phyloP scores from a whole-genome alignment of 2,113 vertebrate species.

The Ranitomeya variabilis region DNA sequence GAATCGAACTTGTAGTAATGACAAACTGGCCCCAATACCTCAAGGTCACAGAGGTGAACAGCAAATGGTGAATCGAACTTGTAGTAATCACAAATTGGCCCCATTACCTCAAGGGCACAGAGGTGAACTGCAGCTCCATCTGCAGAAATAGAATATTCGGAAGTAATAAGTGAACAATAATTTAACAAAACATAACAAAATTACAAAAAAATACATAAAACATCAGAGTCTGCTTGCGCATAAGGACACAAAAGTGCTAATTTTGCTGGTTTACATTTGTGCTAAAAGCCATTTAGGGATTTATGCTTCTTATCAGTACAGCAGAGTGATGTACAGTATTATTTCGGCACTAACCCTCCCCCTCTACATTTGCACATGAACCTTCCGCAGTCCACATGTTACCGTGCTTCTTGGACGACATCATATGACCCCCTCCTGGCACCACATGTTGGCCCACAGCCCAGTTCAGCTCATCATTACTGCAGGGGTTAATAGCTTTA shows the following conservation, averaged over 20 bases:
- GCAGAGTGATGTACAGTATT: not conserved
- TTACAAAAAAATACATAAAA: not conserved
- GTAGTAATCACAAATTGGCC: not conserved
- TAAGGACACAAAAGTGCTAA: not conserved
- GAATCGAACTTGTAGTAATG: not conserved
- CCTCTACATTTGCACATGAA: not conserved
- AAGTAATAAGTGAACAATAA: not conserved
- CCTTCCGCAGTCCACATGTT: not conserved
- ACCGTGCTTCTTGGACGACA: not conserved
- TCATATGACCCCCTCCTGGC: slow-evolving; percentile 6
- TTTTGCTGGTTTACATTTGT: not conserved
- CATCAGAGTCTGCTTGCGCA: not conserved
- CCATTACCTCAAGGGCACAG: not conserved
- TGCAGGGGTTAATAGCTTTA: slow-evolving; percentile 35
- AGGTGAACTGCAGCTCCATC: not conserved
- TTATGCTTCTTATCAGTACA: not conserved
- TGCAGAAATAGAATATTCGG: not conserved
- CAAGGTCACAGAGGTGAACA: not conserved
- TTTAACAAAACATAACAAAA: not conserved
- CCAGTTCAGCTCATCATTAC: not conserved
- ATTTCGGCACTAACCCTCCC: not conserved
- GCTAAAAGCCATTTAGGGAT: not conserved
- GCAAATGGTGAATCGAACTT: too few species aligned
- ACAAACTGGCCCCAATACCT: not conserved
- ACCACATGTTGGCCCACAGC: not conserved